These are phyloP conservation scores for Chlamydotis undulata DNA, from an alignment of 2,113 vertebrate species.

Conservation along the genomic window DNA sequence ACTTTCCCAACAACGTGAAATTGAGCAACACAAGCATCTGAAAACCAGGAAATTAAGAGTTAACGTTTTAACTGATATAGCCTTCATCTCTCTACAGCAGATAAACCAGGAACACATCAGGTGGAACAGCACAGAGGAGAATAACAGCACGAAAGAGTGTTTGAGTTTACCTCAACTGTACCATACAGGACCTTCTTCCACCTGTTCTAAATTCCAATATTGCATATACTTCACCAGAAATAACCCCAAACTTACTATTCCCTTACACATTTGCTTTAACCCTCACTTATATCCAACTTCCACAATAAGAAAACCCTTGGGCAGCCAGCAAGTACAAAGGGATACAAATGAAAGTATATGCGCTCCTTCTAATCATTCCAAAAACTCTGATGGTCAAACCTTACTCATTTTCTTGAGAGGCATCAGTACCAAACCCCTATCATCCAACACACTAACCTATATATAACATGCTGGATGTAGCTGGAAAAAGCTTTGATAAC, in stretches of 20 bases:
- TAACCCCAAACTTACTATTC: background rate
- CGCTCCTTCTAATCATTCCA: background rate
- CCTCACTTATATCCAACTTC: background rate
- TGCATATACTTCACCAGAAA: background rate
- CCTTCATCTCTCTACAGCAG: background rate
- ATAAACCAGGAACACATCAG: background rate
- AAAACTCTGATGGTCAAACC: background rate
- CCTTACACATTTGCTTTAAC: background rate
- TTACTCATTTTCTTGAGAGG: background rate
- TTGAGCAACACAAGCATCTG: background rate
- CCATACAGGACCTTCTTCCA: background rate
- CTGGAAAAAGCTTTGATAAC: background rate
- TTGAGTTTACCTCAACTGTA: background rate
- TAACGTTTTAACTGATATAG: background rate
- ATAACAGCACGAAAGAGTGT: background rate
- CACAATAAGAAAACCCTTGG: background rate
- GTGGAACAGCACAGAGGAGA: fast-evolving
- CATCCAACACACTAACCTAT: background rate
- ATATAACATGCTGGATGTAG: background rate
- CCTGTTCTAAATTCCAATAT: background rate
- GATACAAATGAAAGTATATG: background rate
- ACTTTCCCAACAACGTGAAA: background rate
- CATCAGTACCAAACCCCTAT: background rate
- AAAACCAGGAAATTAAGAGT: background rate
- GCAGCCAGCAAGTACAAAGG: background rate